Percentiles rank a stretch among this genome's conserved stretches.
These are phyloP conservation scores for Euplexia lucipara DNA, from an alignment of 2,888 invertebrate genomes.

Conservation along the genomic window DNA sequence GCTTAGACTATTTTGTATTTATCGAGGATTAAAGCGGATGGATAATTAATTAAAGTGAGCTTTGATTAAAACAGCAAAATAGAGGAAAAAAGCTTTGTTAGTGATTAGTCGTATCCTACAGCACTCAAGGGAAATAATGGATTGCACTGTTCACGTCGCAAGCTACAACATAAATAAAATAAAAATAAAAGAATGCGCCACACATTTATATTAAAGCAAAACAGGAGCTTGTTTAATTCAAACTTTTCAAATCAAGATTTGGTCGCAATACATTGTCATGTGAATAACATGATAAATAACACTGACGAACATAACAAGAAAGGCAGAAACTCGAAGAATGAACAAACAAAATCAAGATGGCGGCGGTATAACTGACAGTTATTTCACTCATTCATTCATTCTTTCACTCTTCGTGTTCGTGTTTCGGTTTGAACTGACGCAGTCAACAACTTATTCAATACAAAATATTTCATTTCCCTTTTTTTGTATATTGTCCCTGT, in stretches of 20 bases:
- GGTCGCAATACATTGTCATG: slow-evolving; percentile 20
- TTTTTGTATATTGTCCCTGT: slow-evolving; percentile 21
- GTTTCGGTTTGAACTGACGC: slow-evolving; percentile 26
- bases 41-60: slow-evolving; percentile 2
- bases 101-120: slow-evolving; percentile 2
- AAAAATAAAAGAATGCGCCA: background rate
- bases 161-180: background rate
- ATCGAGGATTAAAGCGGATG: slow-evolving; percentile 2
- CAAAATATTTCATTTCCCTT: slow-evolving; percentile 40
- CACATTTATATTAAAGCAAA: background rate
- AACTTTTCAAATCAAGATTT: slow-evolving; percentile 51
- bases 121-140: slow-evolving; percentile 24
- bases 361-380: slow-evolving; percentile 33
- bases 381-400: slow-evolving; percentile 14
- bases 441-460: slow-evolving; percentile 47
- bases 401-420: slow-evolving; percentile 16
- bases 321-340: slow-evolving; percentile 19
- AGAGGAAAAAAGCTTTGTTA: background rate
- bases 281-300: slow-evolving; percentile 31
- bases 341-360: slow-evolving; percentile 47
- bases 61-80: slow-evolving; percentile 24
- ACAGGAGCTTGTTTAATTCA: background rate
- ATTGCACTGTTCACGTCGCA: background rate
- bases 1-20: slow-evolving; percentile 4
- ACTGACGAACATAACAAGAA: slow-evolving; percentile 20